Conservation (phyloP, 2,113 vertebrate species). For the Semicossyphus pulcher region DNA sequence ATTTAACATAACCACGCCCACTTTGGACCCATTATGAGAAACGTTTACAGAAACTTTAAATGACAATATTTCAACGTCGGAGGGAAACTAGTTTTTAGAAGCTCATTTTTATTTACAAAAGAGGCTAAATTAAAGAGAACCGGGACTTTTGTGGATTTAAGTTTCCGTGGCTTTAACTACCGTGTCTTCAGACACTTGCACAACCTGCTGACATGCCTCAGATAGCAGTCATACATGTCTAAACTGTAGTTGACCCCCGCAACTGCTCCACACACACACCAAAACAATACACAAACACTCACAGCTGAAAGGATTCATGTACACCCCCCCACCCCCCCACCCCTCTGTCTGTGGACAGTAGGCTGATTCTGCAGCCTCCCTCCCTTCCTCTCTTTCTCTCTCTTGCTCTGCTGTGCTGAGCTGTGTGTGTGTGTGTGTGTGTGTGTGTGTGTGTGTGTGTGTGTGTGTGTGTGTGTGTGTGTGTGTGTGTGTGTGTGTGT, state of each 20-base stretch:
- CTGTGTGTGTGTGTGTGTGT: conserved; percentile 71
- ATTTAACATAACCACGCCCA: background rate
- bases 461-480: conserved; percentile 59
- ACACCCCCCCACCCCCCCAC: conserved; percentile 18
- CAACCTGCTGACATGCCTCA: conserved; percentile 36
- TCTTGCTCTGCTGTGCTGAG: conserved; percentile 39
- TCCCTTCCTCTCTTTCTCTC: conserved; percentile 42
- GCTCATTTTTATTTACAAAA: too few relatives aligned
- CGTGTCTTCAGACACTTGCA: conserved; percentile 17
- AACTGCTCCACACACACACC: conserved; percentile 13
- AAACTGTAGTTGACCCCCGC: conserved; percentile 64
- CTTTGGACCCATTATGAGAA: background rate
- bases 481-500: conserved; percentile 79
- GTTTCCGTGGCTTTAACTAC: background rate
- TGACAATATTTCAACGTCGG: background rate
- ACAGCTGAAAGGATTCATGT: conserved; percentile 74
- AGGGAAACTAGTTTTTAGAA: background rate
- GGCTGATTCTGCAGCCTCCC: conserved; percentile 89
- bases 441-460: conserved; percentile 71
- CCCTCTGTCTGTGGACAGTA: conserved; percentile 68
- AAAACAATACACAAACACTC: conserved; percentile 67
- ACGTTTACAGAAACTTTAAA: too few relatives aligned
- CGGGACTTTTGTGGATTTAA: background rate
- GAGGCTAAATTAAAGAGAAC: background rate
- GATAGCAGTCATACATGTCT: conserved; percentile 51